Evolutionary conservation across 37 sponge, comb jelly and placozoan species (phyloP).

Genomic region (Hormiphora californensis): DNA sequence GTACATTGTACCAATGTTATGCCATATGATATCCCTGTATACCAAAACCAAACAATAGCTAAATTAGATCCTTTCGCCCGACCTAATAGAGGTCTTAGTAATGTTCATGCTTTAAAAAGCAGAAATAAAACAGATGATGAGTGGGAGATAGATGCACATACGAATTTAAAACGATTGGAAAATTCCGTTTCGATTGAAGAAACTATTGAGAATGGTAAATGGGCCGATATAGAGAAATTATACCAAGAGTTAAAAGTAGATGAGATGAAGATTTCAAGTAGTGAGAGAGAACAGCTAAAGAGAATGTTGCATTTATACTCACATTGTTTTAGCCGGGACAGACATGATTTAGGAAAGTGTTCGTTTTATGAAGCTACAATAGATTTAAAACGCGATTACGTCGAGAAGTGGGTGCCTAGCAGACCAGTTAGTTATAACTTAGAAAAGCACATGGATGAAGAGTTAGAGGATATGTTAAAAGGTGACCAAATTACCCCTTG

Average conservation of each 20-base stretch:
- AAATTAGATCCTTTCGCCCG: not conserved
- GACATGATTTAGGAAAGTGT: not conserved
- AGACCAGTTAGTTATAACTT: not conserved
- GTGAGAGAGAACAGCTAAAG: not conserved
- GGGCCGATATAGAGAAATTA: not conserved
- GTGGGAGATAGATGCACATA: not conserved
- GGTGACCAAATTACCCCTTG: not conserved
- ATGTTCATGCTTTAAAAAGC: too few species aligned
- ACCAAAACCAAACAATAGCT: not conserved
- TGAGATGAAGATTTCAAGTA: not conserved
- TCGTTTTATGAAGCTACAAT: constrained; percentile 4
- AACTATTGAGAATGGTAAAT: not conserved
- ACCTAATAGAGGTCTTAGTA: not conserved
- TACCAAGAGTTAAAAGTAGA: not conserved
- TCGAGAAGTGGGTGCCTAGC: not conserved
- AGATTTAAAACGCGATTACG: not conserved
- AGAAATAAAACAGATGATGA: too few species aligned
- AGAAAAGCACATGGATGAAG: not conserved
- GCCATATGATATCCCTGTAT: not conserved
- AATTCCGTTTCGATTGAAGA: not conserved
- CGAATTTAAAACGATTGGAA: not conserved
- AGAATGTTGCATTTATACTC: not conserved
- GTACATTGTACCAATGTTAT: not conserved
- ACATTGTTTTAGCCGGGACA: not conserved
- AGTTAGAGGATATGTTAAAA: not conserved